Evolutionary conservation across 2,888 invertebrate species (phyloP).

Genomic region (Trileptium ribeirensis): DNA sequence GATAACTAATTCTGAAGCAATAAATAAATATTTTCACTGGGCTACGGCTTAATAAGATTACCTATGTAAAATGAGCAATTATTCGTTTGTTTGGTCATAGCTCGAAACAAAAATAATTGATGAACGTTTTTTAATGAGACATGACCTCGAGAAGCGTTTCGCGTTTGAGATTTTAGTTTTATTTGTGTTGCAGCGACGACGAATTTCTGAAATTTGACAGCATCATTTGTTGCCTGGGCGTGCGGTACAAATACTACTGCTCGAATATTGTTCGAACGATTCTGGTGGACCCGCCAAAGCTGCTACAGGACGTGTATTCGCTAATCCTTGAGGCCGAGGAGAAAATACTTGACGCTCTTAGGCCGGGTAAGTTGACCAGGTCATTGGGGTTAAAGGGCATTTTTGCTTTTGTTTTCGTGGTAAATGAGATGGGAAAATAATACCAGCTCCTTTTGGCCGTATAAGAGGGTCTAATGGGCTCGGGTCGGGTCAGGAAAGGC

Average conservation of each 20-base stretch:
- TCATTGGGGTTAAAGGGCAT: constrained; percentile 13
- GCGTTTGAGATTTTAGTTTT: too few relatives aligned
- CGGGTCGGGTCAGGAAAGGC: too few relatives aligned
- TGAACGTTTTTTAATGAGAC: too few relatives aligned
- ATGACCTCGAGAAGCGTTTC: too few relatives aligned
- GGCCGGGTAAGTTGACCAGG: constrained; percentile 58
- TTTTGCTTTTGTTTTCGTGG: constrained; percentile 5
- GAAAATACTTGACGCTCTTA: constrained; percentile 74
- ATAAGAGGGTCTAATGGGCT: too few relatives aligned
- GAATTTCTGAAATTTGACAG: constrained; percentile 88
- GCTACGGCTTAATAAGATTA: too few relatives aligned
- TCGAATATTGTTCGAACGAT: constrained; percentile 93
- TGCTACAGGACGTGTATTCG: constrained; percentile 72
- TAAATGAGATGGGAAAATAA: neutral
- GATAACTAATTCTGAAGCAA: too few relatives aligned
- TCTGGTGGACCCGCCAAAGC: constrained; percentile 78
- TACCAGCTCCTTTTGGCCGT: too few relatives aligned
- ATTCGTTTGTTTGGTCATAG: too few relatives aligned
- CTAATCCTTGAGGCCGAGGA: constrained; percentile 81
- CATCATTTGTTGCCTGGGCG: constrained; percentile 87
- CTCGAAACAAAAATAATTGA: too few relatives aligned
- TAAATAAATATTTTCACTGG: too few relatives aligned
- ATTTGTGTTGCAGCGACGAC: constrained; percentile 80
- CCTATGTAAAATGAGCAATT: too few relatives aligned
- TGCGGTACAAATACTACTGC: constrained; percentile 92